Evolutionary conservation across 2,888 invertebrate genomes (phyloP).

Genomic region (Papilio gigon): DNA sequence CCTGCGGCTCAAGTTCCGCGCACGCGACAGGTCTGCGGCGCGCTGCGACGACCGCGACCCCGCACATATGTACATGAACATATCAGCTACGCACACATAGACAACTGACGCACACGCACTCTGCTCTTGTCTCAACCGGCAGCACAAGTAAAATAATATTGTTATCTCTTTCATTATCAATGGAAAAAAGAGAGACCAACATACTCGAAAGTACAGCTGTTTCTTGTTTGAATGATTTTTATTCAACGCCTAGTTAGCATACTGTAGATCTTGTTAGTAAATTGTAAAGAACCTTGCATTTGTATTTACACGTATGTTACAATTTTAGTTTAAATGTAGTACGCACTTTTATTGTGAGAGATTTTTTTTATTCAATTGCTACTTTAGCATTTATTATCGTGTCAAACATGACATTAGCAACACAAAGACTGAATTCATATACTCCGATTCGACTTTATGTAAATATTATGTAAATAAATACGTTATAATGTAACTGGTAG

Average conservation of each 20-base stretch:
- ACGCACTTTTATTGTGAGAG: neutral
- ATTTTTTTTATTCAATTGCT: neutral
- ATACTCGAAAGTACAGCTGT: too few relatives aligned
- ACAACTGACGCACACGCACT: neutral
- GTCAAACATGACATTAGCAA: slow-evolving; percentile 33
- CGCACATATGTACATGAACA: slow-evolving; percentile 79
- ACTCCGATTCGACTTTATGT: slow-evolving; percentile 43
- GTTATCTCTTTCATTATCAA: too few relatives aligned
- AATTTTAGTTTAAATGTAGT: too few relatives aligned
- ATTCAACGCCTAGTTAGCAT: too few relatives aligned
- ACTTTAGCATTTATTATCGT: slow-evolving; percentile 16
- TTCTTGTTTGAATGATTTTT: too few relatives aligned
- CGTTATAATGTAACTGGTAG: slow-evolving; percentile 28
- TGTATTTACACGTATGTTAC: too few relatives aligned
- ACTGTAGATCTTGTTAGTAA: too few relatives aligned
- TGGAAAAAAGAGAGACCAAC: too few relatives aligned
- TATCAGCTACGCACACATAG: slow-evolving; percentile 74
- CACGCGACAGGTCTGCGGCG: slow-evolving; percentile 56
- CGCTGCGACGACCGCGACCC: slow-evolving; percentile 65
- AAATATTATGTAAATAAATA: slow-evolving; percentile 49
- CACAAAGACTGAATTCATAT: slow-evolving; percentile 50
- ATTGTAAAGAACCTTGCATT: too few relatives aligned
- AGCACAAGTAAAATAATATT: too few relatives aligned
- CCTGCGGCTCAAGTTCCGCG: slow-evolving; percentile 67
- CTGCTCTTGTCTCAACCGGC: too few relatives aligned